A percentile compares a stretch with the other conserved stretches of the same genome.
phyloP scores from a whole-genome alignment of 2,797 vertebrate genomes.

The Danionella dracula region DNA sequence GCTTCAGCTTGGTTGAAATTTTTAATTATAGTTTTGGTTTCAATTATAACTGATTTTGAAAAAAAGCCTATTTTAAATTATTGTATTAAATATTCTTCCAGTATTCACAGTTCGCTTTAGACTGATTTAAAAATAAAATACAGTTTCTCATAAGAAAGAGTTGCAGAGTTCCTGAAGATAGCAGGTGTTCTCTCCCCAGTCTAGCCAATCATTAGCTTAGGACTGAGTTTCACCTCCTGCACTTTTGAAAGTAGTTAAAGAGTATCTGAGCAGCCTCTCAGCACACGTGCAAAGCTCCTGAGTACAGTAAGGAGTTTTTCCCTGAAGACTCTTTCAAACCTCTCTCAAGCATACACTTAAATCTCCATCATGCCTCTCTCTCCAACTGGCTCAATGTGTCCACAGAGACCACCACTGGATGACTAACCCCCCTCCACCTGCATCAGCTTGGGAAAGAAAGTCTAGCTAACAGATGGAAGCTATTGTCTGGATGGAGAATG shows the following conservation, averaged over 20 bases:
- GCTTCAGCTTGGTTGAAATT: no score
- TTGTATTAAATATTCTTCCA: no score
- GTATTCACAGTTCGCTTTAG: not conserved
- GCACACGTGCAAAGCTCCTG: constrained; percentile 1
- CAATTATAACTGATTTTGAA: no score
- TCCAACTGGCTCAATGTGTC: constrained; percentile 44
- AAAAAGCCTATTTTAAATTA: no score
- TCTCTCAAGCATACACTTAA: constrained; percentile 20
- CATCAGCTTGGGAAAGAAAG: constrained; percentile 58
- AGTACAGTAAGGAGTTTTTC: not conserved
- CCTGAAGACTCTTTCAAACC: constrained; percentile 2
- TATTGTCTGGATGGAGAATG: constrained; percentile 40
- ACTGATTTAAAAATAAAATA: not conserved
- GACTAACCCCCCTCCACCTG: constrained; percentile 44
- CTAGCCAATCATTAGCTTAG: constrained; percentile 25
- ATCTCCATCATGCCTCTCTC: constrained; percentile 21
- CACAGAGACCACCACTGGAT: constrained; percentile 42
- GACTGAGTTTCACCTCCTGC: constrained; percentile 27
- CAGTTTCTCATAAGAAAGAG: not conserved
- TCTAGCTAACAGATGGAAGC: constrained; percentile 56
- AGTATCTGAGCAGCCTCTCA: constrained; percentile 13
- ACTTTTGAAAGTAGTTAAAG: constrained; percentile 34
- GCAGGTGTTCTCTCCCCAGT: constrained; percentile 23
- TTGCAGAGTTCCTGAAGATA: not conserved
- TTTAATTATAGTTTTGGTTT: no score